Evolutionary conservation across 30 jellyfish, hydroid and myxozoan species (phyloP), one percentile per base, ranked within the genome.

Genomic region (Turritopsis dohrnii): DNA sequence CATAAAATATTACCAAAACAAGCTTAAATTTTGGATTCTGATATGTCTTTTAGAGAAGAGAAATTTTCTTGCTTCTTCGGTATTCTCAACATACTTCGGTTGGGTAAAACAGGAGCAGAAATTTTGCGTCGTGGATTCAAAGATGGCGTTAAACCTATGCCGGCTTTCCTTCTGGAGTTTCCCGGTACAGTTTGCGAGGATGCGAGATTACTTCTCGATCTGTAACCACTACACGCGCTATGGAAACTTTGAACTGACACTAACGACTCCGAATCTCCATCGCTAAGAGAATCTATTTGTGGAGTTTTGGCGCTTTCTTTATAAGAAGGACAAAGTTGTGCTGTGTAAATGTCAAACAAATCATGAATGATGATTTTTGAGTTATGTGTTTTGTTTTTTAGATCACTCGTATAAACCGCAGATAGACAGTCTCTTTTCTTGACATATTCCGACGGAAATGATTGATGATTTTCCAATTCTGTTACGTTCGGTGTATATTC

Each of bases 271-370:
- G 77, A 69, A 21, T 69, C 77, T n/a, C 77, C 31, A 69, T 69
- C 77, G 30, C 77, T 69, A 69, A 1, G 22, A 1, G 30, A 23
- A 23, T 69, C 77, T 0, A 69, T 21, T 27, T 23, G 77, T 17
- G 77, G 77, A 17, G 19, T 1, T 27, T 27, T 69, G 31, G 77
- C 77, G 19, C 77, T 69, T 19, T 69, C 77, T 69, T 69, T 69
- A 27, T 69, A 69, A 69, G 77, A 23, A n/a, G 77, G 77, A 27
- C 77, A 69, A 16, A 69, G 30, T 69, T 69, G 77, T 23, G 30
- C 30, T 16, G 77, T 69, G 22, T 69, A 69, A 21, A 69, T 69
- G 77, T 69, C 30, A 9, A 69, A 69, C 9, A 69, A n/a, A 69
- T 69, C 77, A 69, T 69, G 77, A 8, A 69, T 0, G 0, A n/a